Evolutionary conservation across 2,888 invertebrate genomes (phyloP).

Genomic region (Nephrocerus scutellatus): DNA sequence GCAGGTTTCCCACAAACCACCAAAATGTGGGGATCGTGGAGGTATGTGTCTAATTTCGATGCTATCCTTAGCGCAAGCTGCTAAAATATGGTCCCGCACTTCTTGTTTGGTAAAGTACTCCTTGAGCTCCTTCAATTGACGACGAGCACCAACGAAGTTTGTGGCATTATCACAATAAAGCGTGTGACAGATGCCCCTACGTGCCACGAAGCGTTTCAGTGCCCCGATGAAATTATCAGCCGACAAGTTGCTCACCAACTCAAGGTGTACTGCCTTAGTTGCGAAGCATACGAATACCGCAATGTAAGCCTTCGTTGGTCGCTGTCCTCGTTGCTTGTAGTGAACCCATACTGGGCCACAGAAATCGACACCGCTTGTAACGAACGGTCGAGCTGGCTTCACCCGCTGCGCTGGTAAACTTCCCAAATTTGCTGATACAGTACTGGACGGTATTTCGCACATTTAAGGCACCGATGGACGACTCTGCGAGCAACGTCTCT

Average conservation of each 20-base stretch:
- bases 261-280: conserved; percentile 18
- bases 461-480: conserved; percentile 11
- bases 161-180: conserved; percentile 21
- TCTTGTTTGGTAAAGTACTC: conserved; percentile 13
- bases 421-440: conserved; percentile 18
- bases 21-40: conserved; percentile 20
- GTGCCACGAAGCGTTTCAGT: conserved; percentile 18
- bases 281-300: conserved; percentile 14
- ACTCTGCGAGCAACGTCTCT: conserved; percentile 11
- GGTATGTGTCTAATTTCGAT: conserved; percentile 18
- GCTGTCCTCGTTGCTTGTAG: not conserved
- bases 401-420: conserved; percentile 17
- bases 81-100: conserved; percentile 3
- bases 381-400: conserved; percentile 10
- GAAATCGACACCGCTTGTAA: conserved; percentile 14
- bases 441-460: conserved; percentile 17
- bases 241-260: conserved; percentile 20
- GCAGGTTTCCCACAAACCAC: conserved; percentile 18
- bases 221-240: conserved; percentile 18
- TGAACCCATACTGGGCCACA: conserved; percentile 10
- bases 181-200: conserved; percentile 15
- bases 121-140: conserved; percentile 15
- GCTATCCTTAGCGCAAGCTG: conserved; percentile 13
- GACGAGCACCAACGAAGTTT: conserved; percentile 19
- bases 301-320: conserved; percentile 12